These are phyloP conservation scores for Myotis lucifugus DNA, from an alignment of 2,113 vertebrate species.

Conservation along the genomic window DNA sequence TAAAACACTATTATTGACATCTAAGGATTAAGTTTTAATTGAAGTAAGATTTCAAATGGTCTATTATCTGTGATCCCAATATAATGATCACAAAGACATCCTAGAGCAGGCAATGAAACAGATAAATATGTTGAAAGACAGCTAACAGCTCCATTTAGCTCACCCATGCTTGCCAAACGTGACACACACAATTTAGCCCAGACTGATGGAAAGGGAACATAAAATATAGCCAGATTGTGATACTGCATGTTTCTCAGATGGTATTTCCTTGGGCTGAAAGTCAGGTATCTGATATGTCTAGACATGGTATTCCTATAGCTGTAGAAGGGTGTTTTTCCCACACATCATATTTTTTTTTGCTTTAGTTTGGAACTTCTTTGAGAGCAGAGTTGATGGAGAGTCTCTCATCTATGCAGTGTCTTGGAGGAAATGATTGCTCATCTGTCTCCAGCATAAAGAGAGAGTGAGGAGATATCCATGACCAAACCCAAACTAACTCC, in stretches of 20 bases:
- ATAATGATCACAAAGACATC: constrained; percentile 72
- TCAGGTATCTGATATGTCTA: constrained; percentile 37
- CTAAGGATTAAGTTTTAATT: constrained; percentile 77
- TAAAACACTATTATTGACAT: constrained; percentile 69
- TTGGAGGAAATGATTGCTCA: neutral
- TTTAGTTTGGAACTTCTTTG: neutral
- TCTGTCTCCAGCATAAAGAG: neutral
- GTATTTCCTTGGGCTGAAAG: constrained; percentile 50
- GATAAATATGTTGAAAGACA: constrained; percentile 74
- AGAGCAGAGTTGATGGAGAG: neutral
- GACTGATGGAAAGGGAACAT: constrained; percentile 53
- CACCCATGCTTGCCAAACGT: constrained; percentile 63
- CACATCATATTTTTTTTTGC: neutral
- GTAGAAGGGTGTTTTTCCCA: neutral
- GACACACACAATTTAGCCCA: constrained; percentile 73
- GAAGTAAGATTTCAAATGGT: constrained; percentile 73
- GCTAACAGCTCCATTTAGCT: constrained; percentile 73
- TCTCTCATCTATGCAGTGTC: neutral
- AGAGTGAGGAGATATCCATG: neutral
- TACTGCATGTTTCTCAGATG: constrained; percentile 26
- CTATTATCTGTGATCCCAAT: constrained; percentile 74
- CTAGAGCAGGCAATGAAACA: constrained; percentile 70
- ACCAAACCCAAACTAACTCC: neutral
- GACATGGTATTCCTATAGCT: neutral
- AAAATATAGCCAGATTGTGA: constrained; percentile 47